Percentiles rank a stretch among this genome's conserved stretches.
phyloP scores from a whole-genome alignment of 2,888 invertebrate species.

The Tupiocoris notatus region DNA sequence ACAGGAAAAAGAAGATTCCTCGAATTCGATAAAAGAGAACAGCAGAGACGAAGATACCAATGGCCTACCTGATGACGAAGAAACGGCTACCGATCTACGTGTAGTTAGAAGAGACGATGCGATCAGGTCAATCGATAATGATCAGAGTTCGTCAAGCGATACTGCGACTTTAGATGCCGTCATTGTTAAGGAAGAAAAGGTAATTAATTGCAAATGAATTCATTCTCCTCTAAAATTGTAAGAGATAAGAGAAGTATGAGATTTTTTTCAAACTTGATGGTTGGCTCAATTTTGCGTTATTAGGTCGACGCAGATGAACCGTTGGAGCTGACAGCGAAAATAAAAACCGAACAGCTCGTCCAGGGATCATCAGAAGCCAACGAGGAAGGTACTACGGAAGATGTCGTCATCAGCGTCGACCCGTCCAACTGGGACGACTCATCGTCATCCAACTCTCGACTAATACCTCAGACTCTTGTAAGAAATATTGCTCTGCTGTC shows the following conservation, averaged over 20 bases:
- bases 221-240: no score
- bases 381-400: conserved; percentile 38
- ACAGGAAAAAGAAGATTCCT: conserved; percentile 28
- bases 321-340: background rate
- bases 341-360: background rate
- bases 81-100: conserved; percentile 14
- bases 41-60: background rate
- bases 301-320: background rate
- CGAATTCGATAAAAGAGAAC: background rate
- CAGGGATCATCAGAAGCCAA: background rate
- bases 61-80: background rate
- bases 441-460: background rate
- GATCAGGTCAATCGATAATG: background rate
- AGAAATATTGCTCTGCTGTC: no score
- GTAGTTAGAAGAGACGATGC: background rate
- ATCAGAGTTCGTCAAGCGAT: background rate
- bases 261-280: no score
- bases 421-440: conserved; percentile 42
- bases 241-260: no score
- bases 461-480: background rate
- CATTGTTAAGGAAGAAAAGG: no score
- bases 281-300: no score
- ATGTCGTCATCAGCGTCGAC: conserved; percentile 44
- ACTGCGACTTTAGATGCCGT: no score
- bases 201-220: no score